Evolutionary conservation across 2,113 vertebrate genomes (phyloP), one percentile per base, ranked within the genome.

Genomic region (Caranx melampygus): DNA sequence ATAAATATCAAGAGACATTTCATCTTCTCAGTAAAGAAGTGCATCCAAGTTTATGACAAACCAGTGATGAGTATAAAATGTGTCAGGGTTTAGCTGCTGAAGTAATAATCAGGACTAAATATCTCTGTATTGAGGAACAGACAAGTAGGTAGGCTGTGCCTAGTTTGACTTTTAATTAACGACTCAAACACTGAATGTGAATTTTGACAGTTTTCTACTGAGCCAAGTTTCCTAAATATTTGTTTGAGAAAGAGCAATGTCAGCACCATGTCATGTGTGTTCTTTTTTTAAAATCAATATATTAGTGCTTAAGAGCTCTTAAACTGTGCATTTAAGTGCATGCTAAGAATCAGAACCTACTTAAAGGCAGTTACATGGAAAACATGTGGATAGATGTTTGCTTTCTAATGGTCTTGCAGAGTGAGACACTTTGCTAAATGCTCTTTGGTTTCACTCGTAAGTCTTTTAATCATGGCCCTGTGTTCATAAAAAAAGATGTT

Each of bases 401-500:
- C 72, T 58, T 42, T 61, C 62, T 81, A 87, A 86, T 86, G 79
- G 49, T 54, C 63, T 78, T 70, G 51, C 59, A 63, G 66, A 78
- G 55, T 55, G 57, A 80, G 21, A 62, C 34, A 66, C 51, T 82
- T 78, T 26, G 62, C 80, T 60, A 76, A 62, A 86, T 59, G 47
- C 61, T 42, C 35, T 79, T 78, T 66, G 35, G 54, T 60, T 88
- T 78, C 35, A 64, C 20, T 68, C 55, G 51, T 35, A 60, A 15
- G 40, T 75, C 60, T 81, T 81, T 82, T 40, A 62, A 12, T 54
- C 20, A 66, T 54, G 34, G 20, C 20, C 63, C 35, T 33, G 33
- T 35, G 11, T 60, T 69, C 66, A 44, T 67, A 59, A 71, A 71
- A 71, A 71, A 73, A 61, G 7, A 77, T 40, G 10, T 35, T n/a